A percentile compares a stretch with the other conserved stretches of the same genome.
Conservation (phyloP, 2,113 vertebrate genomes). For the Oryzias curvinotus region DNA sequence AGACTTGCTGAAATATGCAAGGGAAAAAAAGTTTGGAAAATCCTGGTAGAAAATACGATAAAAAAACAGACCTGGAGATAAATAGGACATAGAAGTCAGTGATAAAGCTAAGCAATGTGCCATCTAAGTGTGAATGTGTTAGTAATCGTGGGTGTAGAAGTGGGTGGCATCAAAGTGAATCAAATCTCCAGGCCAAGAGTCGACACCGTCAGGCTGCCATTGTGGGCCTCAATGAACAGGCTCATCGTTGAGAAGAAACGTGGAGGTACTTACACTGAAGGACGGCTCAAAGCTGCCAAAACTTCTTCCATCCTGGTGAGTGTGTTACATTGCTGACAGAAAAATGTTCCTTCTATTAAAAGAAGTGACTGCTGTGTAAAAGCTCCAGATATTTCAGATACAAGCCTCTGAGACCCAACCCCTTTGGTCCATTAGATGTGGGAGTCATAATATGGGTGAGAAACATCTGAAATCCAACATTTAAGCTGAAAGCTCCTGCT, state of each 20-base stretch:
- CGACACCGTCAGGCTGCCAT: conserved; percentile 23
- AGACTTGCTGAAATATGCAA: background rate
- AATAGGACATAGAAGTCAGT: background rate
- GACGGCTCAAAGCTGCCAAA: conserved; percentile 15
- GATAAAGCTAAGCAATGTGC: background rate
- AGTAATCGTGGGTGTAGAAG: conserved; percentile 27
- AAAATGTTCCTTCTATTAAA: background rate
- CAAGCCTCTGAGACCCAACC: background rate
- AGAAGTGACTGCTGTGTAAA: background rate
- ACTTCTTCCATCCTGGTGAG: background rate
- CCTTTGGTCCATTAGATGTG: too few species aligned
- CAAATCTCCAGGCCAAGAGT: conserved; percentile 28
- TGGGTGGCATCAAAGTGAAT: conserved; percentile 35
- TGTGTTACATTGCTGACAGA: background rate
- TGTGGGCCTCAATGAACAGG: conserved; percentile 4
- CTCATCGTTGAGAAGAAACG: background rate
- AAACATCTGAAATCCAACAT: too few species aligned
- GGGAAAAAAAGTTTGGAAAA: background rate
- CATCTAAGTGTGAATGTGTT: conserved; percentile 1
- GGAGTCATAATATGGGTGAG: too few species aligned
- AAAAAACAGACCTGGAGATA: background rate
- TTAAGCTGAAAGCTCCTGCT: too few species aligned
- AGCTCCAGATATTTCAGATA: background rate
- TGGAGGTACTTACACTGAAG: conserved; percentile 7
- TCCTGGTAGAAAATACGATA: background rate